Conservation (phyloP, 2,888 invertebrate species). For the Synergus gifuensis region DNA sequence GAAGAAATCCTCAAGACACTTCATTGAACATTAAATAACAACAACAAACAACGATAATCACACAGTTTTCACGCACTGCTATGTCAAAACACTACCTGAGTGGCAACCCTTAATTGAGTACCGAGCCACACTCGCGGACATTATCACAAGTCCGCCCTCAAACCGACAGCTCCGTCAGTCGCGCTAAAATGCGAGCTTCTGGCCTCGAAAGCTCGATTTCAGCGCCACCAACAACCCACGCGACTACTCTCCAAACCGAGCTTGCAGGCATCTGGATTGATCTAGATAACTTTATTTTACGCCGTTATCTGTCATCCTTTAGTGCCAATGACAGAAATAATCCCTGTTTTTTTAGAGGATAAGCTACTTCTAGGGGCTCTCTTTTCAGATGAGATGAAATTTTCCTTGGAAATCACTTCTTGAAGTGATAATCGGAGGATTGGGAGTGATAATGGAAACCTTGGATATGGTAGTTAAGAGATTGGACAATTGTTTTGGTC, state of each 20-base stretch:
- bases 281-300: slow-evolving; percentile 53
- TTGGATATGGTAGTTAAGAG: not conserved
- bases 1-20: slow-evolving; percentile 35
- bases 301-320: slow-evolving; percentile 26
- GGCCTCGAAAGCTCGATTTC: slow-evolving; percentile 43
- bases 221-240: slow-evolving; percentile 49
- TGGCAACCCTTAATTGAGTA: slow-evolving; percentile 43
- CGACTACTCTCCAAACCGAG: slow-evolving; percentile 46
- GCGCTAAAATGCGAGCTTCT: slow-evolving; percentile 54
- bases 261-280: slow-evolving; percentile 52
- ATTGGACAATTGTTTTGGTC: too few species aligned
- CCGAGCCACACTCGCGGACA: slow-evolving; percentile 62
- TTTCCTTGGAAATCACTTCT: not conserved
- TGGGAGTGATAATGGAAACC: not conserved
- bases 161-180: slow-evolving; percentile 53
- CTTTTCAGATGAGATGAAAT: not conserved
- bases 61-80: slow-evolving; percentile 44
- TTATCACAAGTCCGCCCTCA: slow-evolving; percentile 66
- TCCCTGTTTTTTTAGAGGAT: slow-evolving; percentile 1
- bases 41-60: slow-evolving; percentile 37
- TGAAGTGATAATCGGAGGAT: not conserved
- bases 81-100: slow-evolving; percentile 53
- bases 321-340: slow-evolving; percentile 33
- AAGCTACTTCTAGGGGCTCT: not conserved
- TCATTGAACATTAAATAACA: slow-evolving; percentile 46